These are phyloP conservation scores for Lota lota DNA, from an alignment of 2,113 vertebrate genomes.

Conservation along the genomic window DNA sequence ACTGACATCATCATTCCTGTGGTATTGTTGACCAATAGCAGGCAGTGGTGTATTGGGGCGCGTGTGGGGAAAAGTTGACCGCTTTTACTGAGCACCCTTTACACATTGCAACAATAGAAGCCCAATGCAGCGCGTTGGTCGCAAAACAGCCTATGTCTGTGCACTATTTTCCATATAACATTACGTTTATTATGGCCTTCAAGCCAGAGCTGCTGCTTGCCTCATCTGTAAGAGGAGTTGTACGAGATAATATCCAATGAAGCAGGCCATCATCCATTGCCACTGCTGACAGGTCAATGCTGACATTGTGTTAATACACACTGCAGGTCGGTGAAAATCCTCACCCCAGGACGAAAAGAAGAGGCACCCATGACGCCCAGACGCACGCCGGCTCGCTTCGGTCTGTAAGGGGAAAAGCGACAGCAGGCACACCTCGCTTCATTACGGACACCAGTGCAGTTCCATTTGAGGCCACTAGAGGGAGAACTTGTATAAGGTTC, in stretches of 20 bases:
- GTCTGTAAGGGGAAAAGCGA: constrained; percentile 70
- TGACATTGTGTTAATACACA: constrained; percentile 24
- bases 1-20: too few species aligned
- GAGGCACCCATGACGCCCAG: constrained; percentile 91
- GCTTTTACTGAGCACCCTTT: too few species aligned
- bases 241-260: background rate
- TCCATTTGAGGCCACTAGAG: constrained; percentile 68
- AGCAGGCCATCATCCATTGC: background rate
- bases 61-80: too few species aligned
- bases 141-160: too few species aligned
- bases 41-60: too few species aligned
- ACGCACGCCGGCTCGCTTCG: constrained; percentile 89
- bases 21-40: too few species aligned
- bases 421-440: background rate
- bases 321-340: constrained; percentile 87
- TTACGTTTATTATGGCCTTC: too few species aligned
- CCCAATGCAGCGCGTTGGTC: too few species aligned
- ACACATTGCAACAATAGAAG: too few species aligned
- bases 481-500: constrained; percentile 78
- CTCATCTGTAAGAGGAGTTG: background rate
- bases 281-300: background rate
- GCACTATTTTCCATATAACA: too few species aligned
- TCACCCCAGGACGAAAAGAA: constrained; percentile 90
- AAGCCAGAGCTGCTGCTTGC: background rate
- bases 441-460: constrained; percentile 54